Base-by-base conservation (phyloP, 2,888 invertebrate genomes). In the Mythimna pallens region DNA sequence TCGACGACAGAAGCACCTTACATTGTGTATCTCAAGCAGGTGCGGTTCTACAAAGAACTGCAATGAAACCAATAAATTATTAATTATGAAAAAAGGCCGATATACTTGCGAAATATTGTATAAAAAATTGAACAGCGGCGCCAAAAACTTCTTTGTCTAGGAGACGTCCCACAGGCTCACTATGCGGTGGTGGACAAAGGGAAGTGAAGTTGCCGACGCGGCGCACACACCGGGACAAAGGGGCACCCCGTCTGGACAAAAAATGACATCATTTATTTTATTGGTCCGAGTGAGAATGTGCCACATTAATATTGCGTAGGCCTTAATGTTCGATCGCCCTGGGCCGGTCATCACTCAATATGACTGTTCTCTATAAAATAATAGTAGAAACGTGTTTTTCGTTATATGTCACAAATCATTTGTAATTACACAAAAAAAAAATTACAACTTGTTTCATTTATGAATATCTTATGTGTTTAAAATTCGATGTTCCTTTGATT, bases 261-360 rank as follows among this genome's bases (percentile, higher is more conserved):
- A 96, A 96, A 96, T 96, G 94, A 95, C 95, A 95, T 96, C 96
- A 96, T 96, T 96, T 95, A 96, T 96, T 95, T 96, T 95, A 96
- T 96, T 94, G 95, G 95, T 90, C 86, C 91, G 94, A 93, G 95
- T 94, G 95, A 94, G 95, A 96, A 95, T 94, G 93, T 93, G 92
- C 89, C 92, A 93, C 95, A 94, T 95, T 95, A 95, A 95, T 95
- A 95, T 94, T 92, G 93, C 92, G 93, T 91, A 93, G 95, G 90
- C 93, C 94, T 91, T 94, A 95, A 95, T 95, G 93, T 89, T 90
- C 87, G 88, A 93, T 93, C 93, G 96, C 96, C 94, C 93, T 93
- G 89, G 95, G 95, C 93, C 76, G 84, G 86, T 88, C 93, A 93
- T 94, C 93, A 90, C 90, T 93, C 92, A 92, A 90, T 89, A 87